Evolutionary conservation across 2,113 vertebrate species (phyloP), one percentile per base, ranked within the genome.

Genomic region (Prionailurus viverrinus): DNA sequence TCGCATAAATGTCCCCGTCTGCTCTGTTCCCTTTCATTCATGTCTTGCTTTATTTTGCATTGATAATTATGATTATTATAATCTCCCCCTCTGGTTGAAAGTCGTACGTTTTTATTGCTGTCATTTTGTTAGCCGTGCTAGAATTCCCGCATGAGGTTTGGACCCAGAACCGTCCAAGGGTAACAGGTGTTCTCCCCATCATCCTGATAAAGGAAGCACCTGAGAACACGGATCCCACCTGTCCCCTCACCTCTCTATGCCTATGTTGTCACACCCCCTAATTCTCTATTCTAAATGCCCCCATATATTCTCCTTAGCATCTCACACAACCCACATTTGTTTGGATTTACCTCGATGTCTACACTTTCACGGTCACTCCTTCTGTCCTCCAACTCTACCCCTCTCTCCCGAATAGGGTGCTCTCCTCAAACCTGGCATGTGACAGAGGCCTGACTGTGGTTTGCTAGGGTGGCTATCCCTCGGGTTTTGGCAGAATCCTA

Each of bases 121-220:
- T 23, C 33, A 21, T 29, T 65, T 63, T 68, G 33, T 8, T 36
- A 53, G 39, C 14, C 3, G 7, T 19, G 33, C 25, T 5, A 45
- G 5, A 10, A 10, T 27, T 6, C 9, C 31, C 4, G 0, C 58
- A 27, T 1, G 10, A 3, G n/a, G 1, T 39, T 31, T 18, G n/a
- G 76, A 48, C 2, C 4, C 39, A 45, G 21, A 9, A 41, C 9
- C 29, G 36, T 39, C 55, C 29, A 3, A 31, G 16, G 39, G 36
- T 39, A 18, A 2, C 15, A 5, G 55, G 14, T 31, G 58, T 11
- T 83, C 36, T 29, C 36, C 1, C 36, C 58, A 5, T 36, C 53
- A 45, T 31, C 36, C 58, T 19, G 8, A 25, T 12, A 29, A 63
- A 41, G 53, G 58, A 45, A 41, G 58, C 2, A 10, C 39, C 58